Conservation (phyloP, 2,113 vertebrate genomes). For the Mesembrinibis cayennensis region DNA sequence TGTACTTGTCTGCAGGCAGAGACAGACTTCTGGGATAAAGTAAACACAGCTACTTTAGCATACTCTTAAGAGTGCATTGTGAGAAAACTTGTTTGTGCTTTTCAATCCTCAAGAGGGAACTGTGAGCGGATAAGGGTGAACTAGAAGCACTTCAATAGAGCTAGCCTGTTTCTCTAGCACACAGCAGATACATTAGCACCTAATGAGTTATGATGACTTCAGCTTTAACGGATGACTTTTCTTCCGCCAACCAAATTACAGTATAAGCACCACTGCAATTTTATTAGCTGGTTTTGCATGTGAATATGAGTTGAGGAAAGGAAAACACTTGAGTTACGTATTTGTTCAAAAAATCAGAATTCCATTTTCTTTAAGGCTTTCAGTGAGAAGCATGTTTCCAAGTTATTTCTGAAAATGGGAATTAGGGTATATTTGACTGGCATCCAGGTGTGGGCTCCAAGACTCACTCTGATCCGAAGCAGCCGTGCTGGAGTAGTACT, state of each 20-base stretch:
- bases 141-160: not conserved
- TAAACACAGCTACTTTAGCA: not conserved
- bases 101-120: not conserved
- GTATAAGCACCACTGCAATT: not conserved
- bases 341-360: not conserved
- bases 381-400: not conserved
- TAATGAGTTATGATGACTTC: slow-evolving; percentile 24
- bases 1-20: not conserved
- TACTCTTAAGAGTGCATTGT: not conserved
- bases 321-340: not conserved
- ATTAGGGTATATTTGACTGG: not conserved
- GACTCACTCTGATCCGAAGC: not conserved
- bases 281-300: not conserved
- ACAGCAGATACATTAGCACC: not conserved
- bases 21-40: not conserved
- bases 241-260: not conserved
- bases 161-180: not conserved
- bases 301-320: not conserved
- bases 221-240: slow-evolving; percentile 1
- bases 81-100: slow-evolving; percentile 32
- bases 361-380: not conserved
- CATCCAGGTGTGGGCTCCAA: not conserved
- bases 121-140: not conserved
- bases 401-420: not conserved
- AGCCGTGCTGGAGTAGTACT: not conserved